Evolutionary conservation across 2,113 vertebrate species (phyloP).

Genomic region (Nothocercus julius): DNA sequence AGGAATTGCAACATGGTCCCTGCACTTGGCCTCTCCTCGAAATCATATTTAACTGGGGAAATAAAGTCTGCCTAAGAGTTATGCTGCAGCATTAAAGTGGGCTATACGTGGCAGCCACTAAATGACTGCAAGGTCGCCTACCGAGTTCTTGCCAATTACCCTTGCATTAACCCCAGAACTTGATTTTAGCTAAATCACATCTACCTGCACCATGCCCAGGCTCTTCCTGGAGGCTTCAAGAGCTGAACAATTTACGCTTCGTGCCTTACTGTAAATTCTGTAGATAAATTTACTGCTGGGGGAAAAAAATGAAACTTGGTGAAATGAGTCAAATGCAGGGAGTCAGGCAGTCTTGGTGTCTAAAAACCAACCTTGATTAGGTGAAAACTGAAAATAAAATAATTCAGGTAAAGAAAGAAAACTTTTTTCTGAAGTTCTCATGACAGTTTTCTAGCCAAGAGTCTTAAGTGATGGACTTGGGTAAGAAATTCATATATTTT

Average conservation of each 20-base stretch:
- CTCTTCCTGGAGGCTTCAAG: background rate
- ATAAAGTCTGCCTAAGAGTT: background rate
- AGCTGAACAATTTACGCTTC: background rate
- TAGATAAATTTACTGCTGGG: rapidly evolving
- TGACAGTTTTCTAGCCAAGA: background rate
- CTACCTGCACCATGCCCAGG: background rate
- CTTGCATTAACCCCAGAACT: background rate
- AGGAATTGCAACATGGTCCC: background rate
- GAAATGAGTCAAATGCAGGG: background rate
- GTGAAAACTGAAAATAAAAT: background rate
- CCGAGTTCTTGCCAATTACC: background rate
- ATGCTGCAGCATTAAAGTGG: background rate
- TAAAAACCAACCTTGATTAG: background rate
- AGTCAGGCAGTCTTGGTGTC: background rate
- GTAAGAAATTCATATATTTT: background rate
- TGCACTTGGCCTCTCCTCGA: background rate
- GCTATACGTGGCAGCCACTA: background rate
- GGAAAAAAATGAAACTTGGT: background rate
- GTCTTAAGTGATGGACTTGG: rapidly evolving
- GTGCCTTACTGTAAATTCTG: background rate
- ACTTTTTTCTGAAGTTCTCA: background rate
- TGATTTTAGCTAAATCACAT: background rate
- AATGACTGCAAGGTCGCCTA: background rate
- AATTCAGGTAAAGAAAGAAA: background rate
- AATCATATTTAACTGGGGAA: constrained; percentile 20